phyloP scores from a whole-genome alignment of 2,797 vertebrate genomes.

The Helicolenus hilgendorfi region DNA sequence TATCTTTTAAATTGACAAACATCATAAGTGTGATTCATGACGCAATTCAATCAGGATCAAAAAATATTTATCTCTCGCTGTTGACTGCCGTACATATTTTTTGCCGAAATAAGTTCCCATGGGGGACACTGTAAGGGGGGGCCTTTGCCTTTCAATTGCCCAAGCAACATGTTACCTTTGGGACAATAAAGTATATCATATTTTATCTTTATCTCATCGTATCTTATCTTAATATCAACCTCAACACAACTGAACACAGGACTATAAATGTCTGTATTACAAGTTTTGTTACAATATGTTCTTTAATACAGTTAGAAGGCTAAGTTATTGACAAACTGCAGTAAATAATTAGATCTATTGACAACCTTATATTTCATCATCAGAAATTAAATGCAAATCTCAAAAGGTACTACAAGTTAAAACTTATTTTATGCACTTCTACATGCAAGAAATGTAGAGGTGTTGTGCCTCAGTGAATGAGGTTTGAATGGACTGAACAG shows the following conservation, averaged over 20 bases:
- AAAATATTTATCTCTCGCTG: too few species aligned
- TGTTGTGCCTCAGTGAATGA: not conserved
- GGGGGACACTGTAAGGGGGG: too few species aligned
- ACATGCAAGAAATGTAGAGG: not conserved
- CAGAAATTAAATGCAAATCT: not conserved
- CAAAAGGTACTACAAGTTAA: not conserved
- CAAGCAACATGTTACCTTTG: too few species aligned
- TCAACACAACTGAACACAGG: not conserved
- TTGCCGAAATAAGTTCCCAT: too few species aligned
- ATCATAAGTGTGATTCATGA: too few species aligned
- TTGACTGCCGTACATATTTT: too few species aligned
- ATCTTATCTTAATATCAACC: not conserved
- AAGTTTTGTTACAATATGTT: not conserved
- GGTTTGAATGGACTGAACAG: not conserved
- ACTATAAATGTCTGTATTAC: not conserved
- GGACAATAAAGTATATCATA: too few species aligned
- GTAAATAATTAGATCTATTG: not conserved
- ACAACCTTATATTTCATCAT: not conserved
- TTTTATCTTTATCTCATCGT: too few species aligned
- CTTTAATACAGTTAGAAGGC: not conserved
- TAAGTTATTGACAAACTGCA: not conserved
- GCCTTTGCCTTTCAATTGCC: too few species aligned
- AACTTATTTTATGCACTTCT: not conserved
- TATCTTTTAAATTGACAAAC: too few species aligned
- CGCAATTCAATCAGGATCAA: too few species aligned